Conservation (phyloP, 2,888 invertebrate species). For the Endomychus coccineus region DNA sequence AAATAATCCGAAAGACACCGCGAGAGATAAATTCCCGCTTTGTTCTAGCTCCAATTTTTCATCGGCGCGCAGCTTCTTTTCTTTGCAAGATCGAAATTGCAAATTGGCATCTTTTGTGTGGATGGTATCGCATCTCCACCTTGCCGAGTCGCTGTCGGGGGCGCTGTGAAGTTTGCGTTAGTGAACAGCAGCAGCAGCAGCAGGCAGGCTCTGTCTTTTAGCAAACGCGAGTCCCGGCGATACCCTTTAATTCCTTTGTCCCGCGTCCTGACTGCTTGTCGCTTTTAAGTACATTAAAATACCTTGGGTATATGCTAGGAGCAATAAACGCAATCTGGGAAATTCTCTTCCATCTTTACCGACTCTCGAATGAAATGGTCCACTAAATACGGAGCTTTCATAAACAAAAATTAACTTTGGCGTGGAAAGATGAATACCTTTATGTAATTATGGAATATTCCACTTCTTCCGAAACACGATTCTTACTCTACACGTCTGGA, state of each 20-base stretch:
- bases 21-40: no score
- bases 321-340: background rate
- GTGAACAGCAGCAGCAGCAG: background rate
- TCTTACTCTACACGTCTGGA: no score
- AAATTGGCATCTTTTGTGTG: slow-evolving; percentile 18
- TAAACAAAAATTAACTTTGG: no score
- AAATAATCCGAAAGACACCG: no score
- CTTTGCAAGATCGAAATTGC: background rate
- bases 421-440: no score
- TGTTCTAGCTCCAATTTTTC: slow-evolving; percentile 1
- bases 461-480: no score
- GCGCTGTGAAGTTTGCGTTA: background rate
- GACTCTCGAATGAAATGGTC: no score
- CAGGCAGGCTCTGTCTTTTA: background rate
- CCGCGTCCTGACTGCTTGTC: slow-evolving; percentile 22
- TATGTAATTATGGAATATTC: no score
- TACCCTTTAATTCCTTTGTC: slow-evolving; percentile 26
- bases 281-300: slow-evolving; percentile 29
- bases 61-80: background rate
- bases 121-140: slow-evolving; percentile 11
- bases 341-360: no score
- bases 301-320: slow-evolving; percentile 26
- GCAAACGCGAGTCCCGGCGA: slow-evolving; percentile 18
- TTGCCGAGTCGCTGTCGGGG: background rate
- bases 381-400: no score